Conservation (phyloP, 2,888 invertebrate genomes). For the Oxystoma pomonae region DNA sequence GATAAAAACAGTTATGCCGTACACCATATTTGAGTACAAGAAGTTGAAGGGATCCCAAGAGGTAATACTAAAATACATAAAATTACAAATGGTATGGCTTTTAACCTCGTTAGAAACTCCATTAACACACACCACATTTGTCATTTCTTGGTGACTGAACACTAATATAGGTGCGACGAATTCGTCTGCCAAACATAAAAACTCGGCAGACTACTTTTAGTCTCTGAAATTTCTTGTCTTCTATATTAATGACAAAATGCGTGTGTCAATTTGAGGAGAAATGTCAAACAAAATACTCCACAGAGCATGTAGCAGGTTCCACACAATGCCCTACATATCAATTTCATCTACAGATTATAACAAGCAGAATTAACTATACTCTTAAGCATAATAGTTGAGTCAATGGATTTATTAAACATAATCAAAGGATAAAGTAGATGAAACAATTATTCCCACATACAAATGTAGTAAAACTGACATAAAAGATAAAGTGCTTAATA, state of each 20-base stretch:
- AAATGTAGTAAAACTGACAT: not conserved
- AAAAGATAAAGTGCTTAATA: not conserved
- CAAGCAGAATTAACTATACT: not conserved
- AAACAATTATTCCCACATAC: not conserved
- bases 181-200: no score
- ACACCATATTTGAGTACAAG: conserved; percentile 33
- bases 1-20: conserved; percentile 32
- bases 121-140: no score
- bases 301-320: not conserved
- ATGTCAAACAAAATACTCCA: not conserved
- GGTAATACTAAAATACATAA: conserved; percentile 17
- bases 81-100: no score
- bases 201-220: no score
- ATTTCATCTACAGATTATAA: not conserved
- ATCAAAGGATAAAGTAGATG: not conserved
- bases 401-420: not conserved
- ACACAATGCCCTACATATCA: not conserved
- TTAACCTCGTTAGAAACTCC: no score
- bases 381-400: not conserved
- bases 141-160: no score
- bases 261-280: no score
- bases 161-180: no score
- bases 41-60: conserved; percentile 24
- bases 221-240: no score
- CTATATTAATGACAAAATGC: no score